phyloP scores from a whole-genome alignment of 2,888 invertebrate genomes.

The Melangyna quadrimaculata region DNA sequence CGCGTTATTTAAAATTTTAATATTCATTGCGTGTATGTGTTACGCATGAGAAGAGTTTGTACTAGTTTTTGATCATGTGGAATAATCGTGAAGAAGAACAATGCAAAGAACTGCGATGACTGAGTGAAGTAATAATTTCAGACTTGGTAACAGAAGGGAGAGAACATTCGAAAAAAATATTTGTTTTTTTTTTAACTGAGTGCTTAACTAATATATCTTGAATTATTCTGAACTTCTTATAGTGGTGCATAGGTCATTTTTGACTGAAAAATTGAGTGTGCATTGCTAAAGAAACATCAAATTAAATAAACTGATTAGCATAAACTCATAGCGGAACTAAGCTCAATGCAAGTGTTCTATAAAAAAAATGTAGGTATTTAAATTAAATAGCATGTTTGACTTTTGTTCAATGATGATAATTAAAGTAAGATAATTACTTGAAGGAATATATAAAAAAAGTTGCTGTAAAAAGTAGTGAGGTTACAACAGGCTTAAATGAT shows the following conservation, averaged over 20 bases:
- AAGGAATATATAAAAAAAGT: neutral
- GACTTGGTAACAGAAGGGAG: no score
- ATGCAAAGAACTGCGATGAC: neutral
- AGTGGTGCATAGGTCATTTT: neutral
- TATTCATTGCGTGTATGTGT: conserved; percentile 40
- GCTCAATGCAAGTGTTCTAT: neutral
- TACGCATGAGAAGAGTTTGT: conserved; percentile 24
- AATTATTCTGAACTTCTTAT: neutral
- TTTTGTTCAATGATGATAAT: neutral
- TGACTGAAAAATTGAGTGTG: neutral
- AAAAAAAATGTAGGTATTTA: neutral
- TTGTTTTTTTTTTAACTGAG: no score
- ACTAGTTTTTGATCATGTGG: conserved; percentile 17
- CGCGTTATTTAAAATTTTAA: conserved; percentile 16
- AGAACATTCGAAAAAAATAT: neutral
- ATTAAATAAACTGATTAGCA: neutral
- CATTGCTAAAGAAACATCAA: neutral
- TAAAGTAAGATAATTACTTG: neutral
- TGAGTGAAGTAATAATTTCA: neutral
- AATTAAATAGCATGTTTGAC: neutral
- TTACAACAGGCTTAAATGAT: neutral
- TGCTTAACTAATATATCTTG: neutral
- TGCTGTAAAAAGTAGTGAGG: neutral
- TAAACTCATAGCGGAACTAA: conserved; percentile 27
- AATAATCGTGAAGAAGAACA: neutral